phyloP scores from a whole-genome alignment of 2,113 vertebrate species.

The Pyrgilauda ruficollis region DNA sequence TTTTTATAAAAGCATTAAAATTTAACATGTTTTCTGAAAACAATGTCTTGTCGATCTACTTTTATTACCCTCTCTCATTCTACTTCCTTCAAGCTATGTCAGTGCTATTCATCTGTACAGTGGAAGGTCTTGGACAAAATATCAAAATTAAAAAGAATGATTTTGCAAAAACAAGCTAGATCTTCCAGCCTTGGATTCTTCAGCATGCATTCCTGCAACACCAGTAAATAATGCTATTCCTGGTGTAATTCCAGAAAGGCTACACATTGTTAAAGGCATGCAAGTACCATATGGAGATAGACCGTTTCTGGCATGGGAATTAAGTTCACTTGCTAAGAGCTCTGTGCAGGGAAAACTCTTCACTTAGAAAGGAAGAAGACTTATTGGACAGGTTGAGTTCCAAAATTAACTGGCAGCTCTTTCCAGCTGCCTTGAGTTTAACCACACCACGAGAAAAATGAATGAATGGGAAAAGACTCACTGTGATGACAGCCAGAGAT shows the following conservation, averaged over 20 bases:
- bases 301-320: neutral
- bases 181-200: neutral
- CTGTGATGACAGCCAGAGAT: neutral
- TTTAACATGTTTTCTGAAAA: neutral
- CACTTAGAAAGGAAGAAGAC: neutral
- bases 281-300: neutral
- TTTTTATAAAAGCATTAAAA: neutral
- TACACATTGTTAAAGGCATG: neutral
- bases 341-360: neutral
- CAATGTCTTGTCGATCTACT: neutral
- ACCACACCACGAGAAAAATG: neutral
- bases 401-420: constrained; percentile 6
- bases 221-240: neutral
- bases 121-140: neutral
- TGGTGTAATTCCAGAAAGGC: neutral
- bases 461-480: neutral
- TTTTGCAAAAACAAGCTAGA: neutral
- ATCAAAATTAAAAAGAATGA: neutral
- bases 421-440: neutral
- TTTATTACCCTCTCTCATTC: neutral
- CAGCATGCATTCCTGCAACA: neutral
- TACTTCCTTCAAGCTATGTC: neutral
- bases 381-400: neutral
- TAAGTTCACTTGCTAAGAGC: neutral
- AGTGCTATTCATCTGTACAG: neutral